Percentiles rank a stretch among this genome's conserved stretches.
phyloP scores from a whole-genome alignment of 92 coral and sea anemone genomes.

The Umimayanthus chanpuru region DNA sequence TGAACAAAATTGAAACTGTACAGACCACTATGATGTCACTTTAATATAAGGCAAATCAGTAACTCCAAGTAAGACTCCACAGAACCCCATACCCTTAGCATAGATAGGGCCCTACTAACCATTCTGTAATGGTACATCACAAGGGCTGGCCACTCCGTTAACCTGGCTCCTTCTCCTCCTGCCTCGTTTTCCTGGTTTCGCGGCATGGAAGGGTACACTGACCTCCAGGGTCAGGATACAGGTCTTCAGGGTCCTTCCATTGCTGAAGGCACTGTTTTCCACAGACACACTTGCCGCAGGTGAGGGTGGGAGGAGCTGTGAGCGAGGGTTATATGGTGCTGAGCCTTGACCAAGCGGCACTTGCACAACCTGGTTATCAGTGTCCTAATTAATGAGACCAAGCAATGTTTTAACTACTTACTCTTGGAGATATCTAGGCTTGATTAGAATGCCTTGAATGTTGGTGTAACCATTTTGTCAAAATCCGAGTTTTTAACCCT shows the following conservation, averaged over 20 bases:
- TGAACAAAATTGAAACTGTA: too few relatives aligned
- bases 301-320: slow-evolving; percentile 83
- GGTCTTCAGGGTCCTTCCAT: slow-evolving; percentile 71
- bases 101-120: background rate
- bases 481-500: too few relatives aligned
- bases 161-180: slow-evolving; percentile 40
- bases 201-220: slow-evolving; percentile 78
- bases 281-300: slow-evolving; percentile 86
- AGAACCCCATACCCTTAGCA: background rate
- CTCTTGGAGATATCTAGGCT: too few relatives aligned
- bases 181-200: slow-evolving; percentile 63
- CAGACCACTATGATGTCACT: too few relatives aligned
- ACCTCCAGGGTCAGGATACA: slow-evolving; percentile 90
- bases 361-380: slow-evolving; percentile 76
- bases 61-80: too few relatives aligned
- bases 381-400: slow-evolving; percentile 58
- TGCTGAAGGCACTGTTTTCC: slow-evolving; percentile 79
- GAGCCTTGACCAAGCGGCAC: slow-evolving; percentile 89
- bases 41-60: too few relatives aligned
- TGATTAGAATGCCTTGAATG: too few relatives aligned
- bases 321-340: slow-evolving; percentile 92
- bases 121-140: slow-evolving; percentile 26
- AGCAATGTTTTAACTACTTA: background rate
- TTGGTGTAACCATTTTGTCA: too few relatives aligned
- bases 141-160: slow-evolving; percentile 27